Base-by-base conservation (phyloP, 2,888 invertebrate genomes). In the Matsumyia berberina region DNA sequence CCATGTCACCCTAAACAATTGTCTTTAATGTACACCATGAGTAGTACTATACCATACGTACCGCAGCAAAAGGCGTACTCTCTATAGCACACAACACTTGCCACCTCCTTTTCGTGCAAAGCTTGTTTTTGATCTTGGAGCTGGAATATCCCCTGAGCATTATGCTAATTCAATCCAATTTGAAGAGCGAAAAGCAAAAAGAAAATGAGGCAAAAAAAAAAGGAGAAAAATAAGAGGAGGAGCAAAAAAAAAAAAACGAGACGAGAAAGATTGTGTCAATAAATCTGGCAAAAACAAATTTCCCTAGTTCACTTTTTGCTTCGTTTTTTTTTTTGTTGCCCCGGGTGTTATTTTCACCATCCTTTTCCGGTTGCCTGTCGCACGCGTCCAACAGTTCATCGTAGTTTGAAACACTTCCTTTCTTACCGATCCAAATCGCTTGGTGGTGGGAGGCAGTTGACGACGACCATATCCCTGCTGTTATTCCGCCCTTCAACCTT, bases 81-180 rank as follows among this genome's bases (percentile, higher is more conserved):
- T 58, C 37, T 5, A 51, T 24, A n/a, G 24, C 15, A 31, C 31
- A 70, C 55, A 44, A 76, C 62, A 69, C 46, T 74, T 85, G 70
- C 69, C 73, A 78, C 72, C 79, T 79, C 74, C 64, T 74, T 85
- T 64, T 31, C 53, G 69, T 74, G 79, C 64, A 39, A 70, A 72
- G 42, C 78, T 70, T 80, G 74, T 70, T 79, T 76, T 85, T 85
- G 80, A 80, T 85, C 80, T 76, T 39, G 42, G 24, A 62, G 12
- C 58, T 69, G 55, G 60, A 81, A 76, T 86, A 86, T 81, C 86
- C 81, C 81, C 62, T 62, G 81, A 86, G 86, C 86, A 86, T 86
- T 86, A 86, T 86, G 86, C 86, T 86, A 86, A 86, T 86, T 86
- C 77, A 81, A 86, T 86, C 81, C 72, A 81, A 86, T 86, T 86